Evolutionary conservation across 1,140 invertebrate genomes (phyloP).

Genomic region (Drosophila nikananu): DNA sequence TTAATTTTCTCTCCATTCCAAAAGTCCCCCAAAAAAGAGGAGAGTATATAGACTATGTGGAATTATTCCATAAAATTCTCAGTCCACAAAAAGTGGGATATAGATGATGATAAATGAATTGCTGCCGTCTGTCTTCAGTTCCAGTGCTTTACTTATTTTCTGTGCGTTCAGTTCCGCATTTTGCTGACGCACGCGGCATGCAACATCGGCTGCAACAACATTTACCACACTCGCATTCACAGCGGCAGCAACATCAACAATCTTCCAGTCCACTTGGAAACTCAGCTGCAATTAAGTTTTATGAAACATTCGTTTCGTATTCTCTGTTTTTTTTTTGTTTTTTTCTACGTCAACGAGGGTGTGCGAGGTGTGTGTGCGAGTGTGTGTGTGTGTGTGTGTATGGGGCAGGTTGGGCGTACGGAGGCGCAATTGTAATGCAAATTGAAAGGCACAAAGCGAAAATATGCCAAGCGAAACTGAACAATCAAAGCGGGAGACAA

Average conservation of each 20-base stretch:
- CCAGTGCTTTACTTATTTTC: constrained; percentile 12
- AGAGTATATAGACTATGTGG: neutral
- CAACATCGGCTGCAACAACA: constrained; percentile 35
- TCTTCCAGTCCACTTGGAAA: constrained; percentile 14
- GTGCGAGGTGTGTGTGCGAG: constrained; percentile 3
- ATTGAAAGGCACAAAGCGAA: constrained; percentile 78
- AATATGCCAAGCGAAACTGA: constrained; percentile 59
- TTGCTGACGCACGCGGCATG: constrained; percentile 51
- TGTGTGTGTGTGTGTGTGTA: neutral
- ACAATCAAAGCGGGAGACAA: constrained; percentile 72
- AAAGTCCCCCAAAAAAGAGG: neutral
- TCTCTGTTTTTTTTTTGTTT: neutral
- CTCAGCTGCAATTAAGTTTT: constrained; percentile 57
- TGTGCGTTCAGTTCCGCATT: constrained; percentile 39
- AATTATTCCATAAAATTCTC: neutral
- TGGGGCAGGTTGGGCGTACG: constrained; percentile 37
- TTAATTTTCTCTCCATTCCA: neutral
- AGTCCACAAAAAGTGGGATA: neutral
- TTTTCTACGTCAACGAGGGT: constrained; percentile 32
- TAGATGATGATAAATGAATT: constrained; percentile 23
- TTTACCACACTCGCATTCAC: constrained; percentile 5
- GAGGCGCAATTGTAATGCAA: constrained; percentile 72
- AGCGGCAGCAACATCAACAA: constrained; percentile 14
- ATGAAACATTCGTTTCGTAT: constrained; percentile 42
- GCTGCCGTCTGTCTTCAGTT: constrained; percentile 28